These are phyloP conservation scores for Pionites leucogaster DNA, from an alignment of 2,113 vertebrate genomes.

Conservation along the genomic window DNA sequence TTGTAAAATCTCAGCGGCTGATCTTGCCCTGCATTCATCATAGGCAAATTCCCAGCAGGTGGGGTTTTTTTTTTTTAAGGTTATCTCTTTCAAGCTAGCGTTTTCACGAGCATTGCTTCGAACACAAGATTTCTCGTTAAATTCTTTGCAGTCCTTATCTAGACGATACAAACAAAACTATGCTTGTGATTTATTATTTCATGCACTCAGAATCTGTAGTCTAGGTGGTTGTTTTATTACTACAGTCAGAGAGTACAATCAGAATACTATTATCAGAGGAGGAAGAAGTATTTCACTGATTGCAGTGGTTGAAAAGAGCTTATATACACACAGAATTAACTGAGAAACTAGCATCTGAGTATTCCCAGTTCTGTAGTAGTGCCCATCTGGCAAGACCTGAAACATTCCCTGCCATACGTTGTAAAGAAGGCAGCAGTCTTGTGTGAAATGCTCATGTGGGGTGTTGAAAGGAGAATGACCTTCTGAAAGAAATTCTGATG, in stretches of 20 bases:
- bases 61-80: neutral
- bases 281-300: neutral
- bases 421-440: neutral
- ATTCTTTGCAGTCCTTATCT: neutral
- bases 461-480: neutral
- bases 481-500: neutral
- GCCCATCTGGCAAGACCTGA: neutral
- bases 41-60: neutral
- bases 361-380: neutral
- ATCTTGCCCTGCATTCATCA: conserved; percentile 39
- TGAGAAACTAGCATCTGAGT: neutral
- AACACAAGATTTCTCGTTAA: neutral
- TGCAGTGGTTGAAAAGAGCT: neutral
- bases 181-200: conserved; percentile 33
- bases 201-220: neutral
- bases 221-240: neutral
- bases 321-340: neutral
- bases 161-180: neutral
- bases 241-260: neutral
- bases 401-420: neutral
- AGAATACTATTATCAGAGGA: neutral
- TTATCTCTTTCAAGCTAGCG: neutral
- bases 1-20: neutral
- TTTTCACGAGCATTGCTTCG: neutral
- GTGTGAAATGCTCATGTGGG: neutral